A percentile compares a stretch with the other conserved stretches of the same genome.
Evolutionary conservation across 2,888 invertebrate species (phyloP).

Genomic region (Leptarthrus brevirostris): DNA sequence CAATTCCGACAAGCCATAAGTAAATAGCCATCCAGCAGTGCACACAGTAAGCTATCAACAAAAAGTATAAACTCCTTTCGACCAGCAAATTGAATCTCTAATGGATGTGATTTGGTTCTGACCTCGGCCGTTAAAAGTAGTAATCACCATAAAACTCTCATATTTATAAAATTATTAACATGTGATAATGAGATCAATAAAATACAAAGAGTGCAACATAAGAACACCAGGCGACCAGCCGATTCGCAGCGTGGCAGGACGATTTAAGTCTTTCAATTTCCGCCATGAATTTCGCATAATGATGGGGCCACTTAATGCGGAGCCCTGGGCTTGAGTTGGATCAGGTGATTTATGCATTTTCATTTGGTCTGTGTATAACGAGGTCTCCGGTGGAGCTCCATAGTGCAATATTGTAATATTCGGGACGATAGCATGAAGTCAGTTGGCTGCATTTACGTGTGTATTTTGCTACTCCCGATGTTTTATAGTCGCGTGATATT

Average conservation of each 20-base stretch:
- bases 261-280: constrained; percentile 48
- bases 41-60: background rate
- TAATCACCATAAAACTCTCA: constrained; percentile 46
- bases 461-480: constrained; percentile 31
- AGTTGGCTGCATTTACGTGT: constrained; percentile 1
- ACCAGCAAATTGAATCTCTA: constrained; percentile 39
- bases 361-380: constrained; percentile 26
- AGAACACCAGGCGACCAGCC: constrained; percentile 20
- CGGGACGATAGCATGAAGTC: background rate
- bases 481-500: constrained; percentile 47
- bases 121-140: constrained; percentile 27
- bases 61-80: background rate
- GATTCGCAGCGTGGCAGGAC: constrained; percentile 17
- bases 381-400: constrained; percentile 1
- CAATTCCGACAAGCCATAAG: too few species aligned
- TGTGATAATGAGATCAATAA: constrained; percentile 49
- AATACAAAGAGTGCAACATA: constrained; percentile 1
- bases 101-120: constrained; percentile 34
- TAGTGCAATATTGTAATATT: constrained; percentile 23
- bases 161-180: constrained; percentile 48
- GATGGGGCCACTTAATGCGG: constrained; percentile 38
- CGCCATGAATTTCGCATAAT: constrained; percentile 47
- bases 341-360: constrained; percentile 45
- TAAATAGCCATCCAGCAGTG: too few species aligned
- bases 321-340: constrained; percentile 13